Conservation (phyloP, 2,113 vertebrate genomes). For the Strix uralensis region DNA sequence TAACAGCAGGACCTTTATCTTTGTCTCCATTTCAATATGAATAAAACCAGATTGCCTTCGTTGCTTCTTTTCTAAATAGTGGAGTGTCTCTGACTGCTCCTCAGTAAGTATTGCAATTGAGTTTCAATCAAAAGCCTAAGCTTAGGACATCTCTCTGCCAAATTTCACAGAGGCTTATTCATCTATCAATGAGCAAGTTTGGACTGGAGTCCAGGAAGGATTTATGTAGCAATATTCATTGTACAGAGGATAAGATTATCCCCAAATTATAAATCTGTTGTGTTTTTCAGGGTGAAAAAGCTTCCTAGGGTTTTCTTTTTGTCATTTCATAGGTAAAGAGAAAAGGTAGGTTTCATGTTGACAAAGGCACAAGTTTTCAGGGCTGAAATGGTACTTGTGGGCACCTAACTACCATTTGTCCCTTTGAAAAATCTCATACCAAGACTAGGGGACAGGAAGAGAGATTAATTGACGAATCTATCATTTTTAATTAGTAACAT, state of each 20-base stretch:
- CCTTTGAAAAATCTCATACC: slow-evolving; percentile 54
- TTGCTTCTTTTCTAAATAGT: neutral
- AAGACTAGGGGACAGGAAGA: slow-evolving; percentile 2
- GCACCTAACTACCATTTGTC: slow-evolving; percentile 30
- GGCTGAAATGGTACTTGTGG: slow-evolving; percentile 2
- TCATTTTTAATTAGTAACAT: slow-evolving; percentile 68
- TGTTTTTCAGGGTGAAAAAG: neutral
- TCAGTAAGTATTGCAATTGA: slow-evolving; percentile 36
- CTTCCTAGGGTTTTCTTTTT: neutral
- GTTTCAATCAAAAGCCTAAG: slow-evolving; percentile 43
- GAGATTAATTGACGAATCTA: slow-evolving; percentile 64
- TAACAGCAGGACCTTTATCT: slow-evolving; percentile 28
- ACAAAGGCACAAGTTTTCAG: neutral
- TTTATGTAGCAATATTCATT: neutral
- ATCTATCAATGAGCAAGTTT: slow-evolving; percentile 6
- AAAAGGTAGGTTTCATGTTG: neutral
- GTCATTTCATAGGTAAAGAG: neutral
- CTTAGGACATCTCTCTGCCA: slow-evolving; percentile 29
- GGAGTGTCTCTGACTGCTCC: neutral
- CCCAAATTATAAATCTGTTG: neutral
- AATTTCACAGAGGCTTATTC: slow-evolving; percentile 23
- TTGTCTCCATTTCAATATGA: slow-evolving; percentile 27
- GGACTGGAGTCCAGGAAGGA: neutral
- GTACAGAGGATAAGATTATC: neutral
- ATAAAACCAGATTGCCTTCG: slow-evolving; percentile 37